phyloP scores from a whole-genome alignment of 2,888 invertebrate species.

The Chromoteleia sp. region DNA sequence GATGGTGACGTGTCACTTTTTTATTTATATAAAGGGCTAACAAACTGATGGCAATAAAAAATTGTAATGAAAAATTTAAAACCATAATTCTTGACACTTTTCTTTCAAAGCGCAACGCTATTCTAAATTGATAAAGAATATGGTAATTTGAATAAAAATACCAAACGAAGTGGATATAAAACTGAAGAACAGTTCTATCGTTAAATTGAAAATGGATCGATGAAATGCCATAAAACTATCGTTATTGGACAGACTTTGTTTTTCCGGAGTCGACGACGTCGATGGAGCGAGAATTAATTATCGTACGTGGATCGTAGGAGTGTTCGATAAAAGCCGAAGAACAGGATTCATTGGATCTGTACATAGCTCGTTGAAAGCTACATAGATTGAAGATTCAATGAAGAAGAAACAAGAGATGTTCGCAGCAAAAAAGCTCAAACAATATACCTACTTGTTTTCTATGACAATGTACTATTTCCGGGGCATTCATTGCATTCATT shows the following conservation, averaged over 20 bases:
- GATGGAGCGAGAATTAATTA: slow-evolving; percentile 41
- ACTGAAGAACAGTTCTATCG: neutral
- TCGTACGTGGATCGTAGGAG: slow-evolving; percentile 25
- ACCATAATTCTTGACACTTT: no score
- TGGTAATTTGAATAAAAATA: no score
- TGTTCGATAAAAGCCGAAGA: slow-evolving; percentile 36
- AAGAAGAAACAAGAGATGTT: slow-evolving; percentile 32
- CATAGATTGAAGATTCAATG: slow-evolving; percentile 31
- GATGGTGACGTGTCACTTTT: no score
- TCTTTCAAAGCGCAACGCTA: no score
- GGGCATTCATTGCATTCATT: neutral
- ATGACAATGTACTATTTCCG: slow-evolving; percentile 5
- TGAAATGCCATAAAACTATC: slow-evolving; percentile 21
- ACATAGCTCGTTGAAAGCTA: slow-evolving; percentile 17
- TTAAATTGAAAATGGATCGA: neutral
- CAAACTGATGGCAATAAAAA: no score
- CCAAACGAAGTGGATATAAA: no score
- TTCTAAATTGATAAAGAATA: no score
- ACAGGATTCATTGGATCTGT: slow-evolving; percentile 39
- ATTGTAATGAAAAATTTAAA: no score
- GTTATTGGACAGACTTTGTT: slow-evolving; percentile 17
- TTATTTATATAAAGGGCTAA: no score
- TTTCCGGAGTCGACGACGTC: slow-evolving; percentile 26
- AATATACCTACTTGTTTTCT: slow-evolving; percentile 36
- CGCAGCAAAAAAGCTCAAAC: slow-evolving; percentile 12